Evolutionary conservation across 1,140 invertebrate species (phyloP).

Genomic region (Gyrodactylus bullatarudis): DNA sequence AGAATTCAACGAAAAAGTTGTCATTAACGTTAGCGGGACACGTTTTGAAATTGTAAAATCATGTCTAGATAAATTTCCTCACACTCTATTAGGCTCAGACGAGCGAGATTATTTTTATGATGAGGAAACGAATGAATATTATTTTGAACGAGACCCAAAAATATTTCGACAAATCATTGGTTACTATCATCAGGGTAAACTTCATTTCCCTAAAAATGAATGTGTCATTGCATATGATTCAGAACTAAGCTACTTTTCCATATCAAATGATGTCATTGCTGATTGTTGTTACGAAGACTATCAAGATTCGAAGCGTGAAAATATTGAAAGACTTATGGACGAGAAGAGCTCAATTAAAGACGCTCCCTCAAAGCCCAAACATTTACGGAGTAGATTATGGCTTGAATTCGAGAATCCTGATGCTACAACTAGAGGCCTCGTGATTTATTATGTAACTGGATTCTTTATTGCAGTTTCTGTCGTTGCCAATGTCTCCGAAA

Average conservation of each 20-base stretch:
- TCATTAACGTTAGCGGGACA: constrained; percentile 31
- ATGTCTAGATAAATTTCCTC: constrained; percentile 83
- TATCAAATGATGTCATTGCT: constrained; percentile 83
- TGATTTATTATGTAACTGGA: constrained; percentile 97
- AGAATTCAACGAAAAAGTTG: constrained; percentile 9
- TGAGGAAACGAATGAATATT: constrained; percentile 70
- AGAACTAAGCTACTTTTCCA: constrained; percentile 90
- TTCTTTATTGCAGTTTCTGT: constrained; percentile 99
- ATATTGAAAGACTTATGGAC: constrained; percentile 84
- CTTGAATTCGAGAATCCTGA: constrained; percentile 95
- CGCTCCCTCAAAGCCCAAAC: constrained; percentile 25
- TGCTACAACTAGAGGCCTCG: constrained; percentile 74
- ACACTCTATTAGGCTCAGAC: constrained; percentile 62
- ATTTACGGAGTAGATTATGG: constrained; percentile 80
- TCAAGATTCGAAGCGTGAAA: constrained; percentile 79
- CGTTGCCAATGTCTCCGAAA: constrained; percentile 91
- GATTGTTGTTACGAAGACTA: constrained; percentile 95
- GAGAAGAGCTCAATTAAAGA: constrained; percentile 32
- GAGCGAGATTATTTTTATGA: constrained; percentile 88
- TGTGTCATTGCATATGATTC: constrained; percentile 93
- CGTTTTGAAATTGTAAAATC: constrained; percentile 97
- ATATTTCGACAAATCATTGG: constrained; percentile 82
- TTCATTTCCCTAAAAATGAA: constrained; percentile 95
- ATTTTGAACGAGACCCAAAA: constrained; percentile 81
- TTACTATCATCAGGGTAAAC: constrained; percentile 88